These are phyloP conservation scores for Grammomys surdaster DNA, from an alignment of 2,113 vertebrate genomes.

Conservation along the genomic window DNA sequence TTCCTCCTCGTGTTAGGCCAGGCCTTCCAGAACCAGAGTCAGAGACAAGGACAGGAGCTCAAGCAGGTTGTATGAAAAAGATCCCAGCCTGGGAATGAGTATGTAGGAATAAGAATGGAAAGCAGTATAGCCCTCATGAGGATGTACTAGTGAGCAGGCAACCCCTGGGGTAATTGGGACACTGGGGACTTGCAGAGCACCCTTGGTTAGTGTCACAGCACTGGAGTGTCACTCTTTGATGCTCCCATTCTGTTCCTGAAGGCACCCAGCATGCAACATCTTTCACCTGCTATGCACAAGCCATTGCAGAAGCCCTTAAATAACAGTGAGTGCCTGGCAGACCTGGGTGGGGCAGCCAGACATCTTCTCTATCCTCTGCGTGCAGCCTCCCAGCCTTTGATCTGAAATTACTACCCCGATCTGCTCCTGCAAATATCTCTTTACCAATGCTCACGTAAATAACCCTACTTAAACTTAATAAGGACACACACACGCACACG, in stretches of 20 bases:
- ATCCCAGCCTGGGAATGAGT: too few relatives aligned
- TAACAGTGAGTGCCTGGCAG: background rate
- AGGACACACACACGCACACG: background rate
- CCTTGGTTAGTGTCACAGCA: background rate
- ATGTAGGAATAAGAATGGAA: background rate
- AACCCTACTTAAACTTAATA: background rate
- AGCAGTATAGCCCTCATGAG: background rate
- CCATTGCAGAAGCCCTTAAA: background rate
- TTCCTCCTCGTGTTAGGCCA: background rate
- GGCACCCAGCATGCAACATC: background rate
- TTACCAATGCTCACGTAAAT: background rate
- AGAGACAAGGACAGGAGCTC: background rate
- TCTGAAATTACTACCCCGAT: background rate
- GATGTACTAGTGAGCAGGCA: background rate
- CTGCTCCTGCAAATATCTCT: background rate
- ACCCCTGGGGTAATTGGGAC: background rate
- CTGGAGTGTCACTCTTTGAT: background rate
- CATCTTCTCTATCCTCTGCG: background rate
- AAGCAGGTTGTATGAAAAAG: background rate
- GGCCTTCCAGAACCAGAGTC: background rate
- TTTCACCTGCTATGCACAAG: background rate
- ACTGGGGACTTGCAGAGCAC: background rate
- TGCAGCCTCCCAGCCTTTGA: constrained; percentile 20
- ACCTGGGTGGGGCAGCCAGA: background rate
- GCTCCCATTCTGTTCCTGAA: background rate